phyloP scores from a whole-genome alignment of 2,113 vertebrate genomes.

The Entelurus aequoreus region DNA sequence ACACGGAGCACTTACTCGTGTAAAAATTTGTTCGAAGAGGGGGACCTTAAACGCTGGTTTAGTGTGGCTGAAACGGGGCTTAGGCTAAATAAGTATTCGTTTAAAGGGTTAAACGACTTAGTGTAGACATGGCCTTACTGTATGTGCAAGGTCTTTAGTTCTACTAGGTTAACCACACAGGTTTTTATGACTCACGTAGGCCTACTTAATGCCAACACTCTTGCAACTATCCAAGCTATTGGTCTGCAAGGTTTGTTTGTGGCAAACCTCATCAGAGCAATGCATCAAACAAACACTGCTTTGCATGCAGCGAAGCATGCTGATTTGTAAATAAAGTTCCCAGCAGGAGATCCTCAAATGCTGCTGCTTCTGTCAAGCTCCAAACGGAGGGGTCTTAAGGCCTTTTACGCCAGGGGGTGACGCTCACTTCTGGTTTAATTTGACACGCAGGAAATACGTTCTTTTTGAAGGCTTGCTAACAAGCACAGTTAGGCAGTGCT shows the following conservation, averaged over 20 bases:
- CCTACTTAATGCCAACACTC: slow-evolving; percentile 2
- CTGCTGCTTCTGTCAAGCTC: slow-evolving; percentile 39
- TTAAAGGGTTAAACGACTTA: background rate
- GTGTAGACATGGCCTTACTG: background rate
- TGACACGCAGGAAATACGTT: slow-evolving; percentile 17
- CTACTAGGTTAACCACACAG: slow-evolving; percentile 17
- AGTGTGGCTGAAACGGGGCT: too few species aligned
- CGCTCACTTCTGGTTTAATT: slow-evolving; percentile 24
- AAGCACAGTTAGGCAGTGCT: background rate
- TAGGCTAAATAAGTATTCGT: too few species aligned
- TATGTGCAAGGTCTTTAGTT: slow-evolving; percentile 8
- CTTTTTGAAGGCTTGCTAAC: slow-evolving; percentile 28
- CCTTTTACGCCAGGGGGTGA: slow-evolving; percentile 9
- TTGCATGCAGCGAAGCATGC: slow-evolving; percentile 37
- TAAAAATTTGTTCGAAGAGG: too few species aligned
- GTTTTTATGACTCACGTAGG: slow-evolving; percentile 17
- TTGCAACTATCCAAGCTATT: slow-evolving; percentile 13
- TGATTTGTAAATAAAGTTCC: slow-evolving; percentile 32
- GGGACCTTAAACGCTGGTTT: too few species aligned
- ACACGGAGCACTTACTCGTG: too few species aligned
- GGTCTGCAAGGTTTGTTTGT: slow-evolving; percentile 5
- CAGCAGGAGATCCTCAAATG: slow-evolving; percentile 43
- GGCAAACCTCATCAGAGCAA: slow-evolving; percentile 8
- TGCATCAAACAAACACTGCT: slow-evolving; percentile 29
- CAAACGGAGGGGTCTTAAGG: slow-evolving; percentile 15